These are phyloP conservation scores for Gari tellinella DNA, from an alignment of 2,888 invertebrate species.

Conservation along the genomic window DNA sequence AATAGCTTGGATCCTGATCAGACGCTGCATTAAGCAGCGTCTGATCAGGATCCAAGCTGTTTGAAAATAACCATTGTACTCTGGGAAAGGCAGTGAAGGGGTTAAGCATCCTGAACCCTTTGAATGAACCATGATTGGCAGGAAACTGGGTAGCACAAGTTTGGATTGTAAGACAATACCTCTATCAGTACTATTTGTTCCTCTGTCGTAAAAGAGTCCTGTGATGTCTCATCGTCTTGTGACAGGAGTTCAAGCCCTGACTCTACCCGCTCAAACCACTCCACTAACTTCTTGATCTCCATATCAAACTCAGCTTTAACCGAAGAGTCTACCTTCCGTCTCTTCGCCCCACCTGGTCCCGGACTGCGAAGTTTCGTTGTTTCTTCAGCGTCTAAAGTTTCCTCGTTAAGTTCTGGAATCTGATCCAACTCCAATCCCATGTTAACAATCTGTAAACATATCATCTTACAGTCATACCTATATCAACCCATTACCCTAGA, in stretches of 20 bases:
- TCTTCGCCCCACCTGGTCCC: slow-evolving; percentile 63
- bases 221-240: slow-evolving; percentile 81
- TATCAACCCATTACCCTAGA: too few relatives aligned
- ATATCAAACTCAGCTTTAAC: slow-evolving; percentile 78
- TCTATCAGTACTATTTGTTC: slow-evolving; percentile 84
- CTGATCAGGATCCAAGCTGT: too few relatives aligned
- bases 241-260: slow-evolving; percentile 80
- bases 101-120: too few relatives aligned
- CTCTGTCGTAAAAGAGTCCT: slow-evolving; percentile 86
- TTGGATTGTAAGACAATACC: too few relatives aligned
- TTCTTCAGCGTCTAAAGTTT: slow-evolving; percentile 60
- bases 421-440: slow-evolving; percentile 82
- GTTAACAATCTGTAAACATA: slow-evolving; percentile 76
- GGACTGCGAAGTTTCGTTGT: slow-evolving; percentile 52
- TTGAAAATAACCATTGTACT: too few relatives aligned
- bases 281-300: slow-evolving; percentile 73
- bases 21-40: too few relatives aligned
- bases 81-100: too few relatives aligned
- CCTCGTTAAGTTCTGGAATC: slow-evolving; percentile 64
- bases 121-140: too few relatives aligned
- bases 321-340: slow-evolving; percentile 69
- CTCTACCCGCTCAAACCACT: slow-evolving; percentile 83
- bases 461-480: too few relatives aligned
- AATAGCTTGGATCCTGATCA: too few relatives aligned
- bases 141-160: too few relatives aligned